These are phyloP conservation scores for Thaumatotibia leucotreta DNA, from an alignment of 1,140 invertebrate genomes.

Conservation along the genomic window DNA sequence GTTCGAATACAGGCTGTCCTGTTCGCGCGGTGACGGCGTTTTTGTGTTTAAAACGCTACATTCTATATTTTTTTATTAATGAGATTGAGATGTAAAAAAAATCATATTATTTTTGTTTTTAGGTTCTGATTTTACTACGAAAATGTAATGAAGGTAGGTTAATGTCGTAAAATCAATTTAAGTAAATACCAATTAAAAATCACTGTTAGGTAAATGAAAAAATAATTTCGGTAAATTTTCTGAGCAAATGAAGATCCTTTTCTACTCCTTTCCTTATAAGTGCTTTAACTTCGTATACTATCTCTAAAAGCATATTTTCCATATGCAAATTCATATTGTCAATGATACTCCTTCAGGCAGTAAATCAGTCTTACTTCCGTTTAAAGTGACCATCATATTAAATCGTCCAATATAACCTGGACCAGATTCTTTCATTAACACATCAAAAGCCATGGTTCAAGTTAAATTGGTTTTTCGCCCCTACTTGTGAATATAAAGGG, in stretches of 20 bases:
- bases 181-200: no score
- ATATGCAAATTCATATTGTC: conserved; percentile 9
- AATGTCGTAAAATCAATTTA: no score
- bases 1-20: conserved; percentile 48
- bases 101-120: no score
- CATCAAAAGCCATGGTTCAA: conserved; percentile 4
- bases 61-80: conserved; percentile 17
- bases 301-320: conserved; percentile 9
- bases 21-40: conserved; percentile 28
- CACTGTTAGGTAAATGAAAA: no score
- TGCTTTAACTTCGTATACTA: background rate
- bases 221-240: no score
- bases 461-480: conserved; percentile 23
- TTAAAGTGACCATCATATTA: conserved; percentile 29
- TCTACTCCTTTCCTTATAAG: no score
- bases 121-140: no score
- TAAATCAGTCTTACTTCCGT: conserved; percentile 40
- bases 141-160: no score
- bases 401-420: conserved; percentile 21
- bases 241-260: no score
- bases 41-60: conserved; percentile 17
- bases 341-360: conserved; percentile 26
- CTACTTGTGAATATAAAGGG: conserved; percentile 19
- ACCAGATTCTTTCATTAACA: background rate
- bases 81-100: conserved; percentile 7